A percentile compares a stretch with the other conserved stretches of the same genome.
These are phyloP conservation scores for Amphipyra tragopoginis DNA, from an alignment of 2,888 invertebrate species.

Conservation along the genomic window DNA sequence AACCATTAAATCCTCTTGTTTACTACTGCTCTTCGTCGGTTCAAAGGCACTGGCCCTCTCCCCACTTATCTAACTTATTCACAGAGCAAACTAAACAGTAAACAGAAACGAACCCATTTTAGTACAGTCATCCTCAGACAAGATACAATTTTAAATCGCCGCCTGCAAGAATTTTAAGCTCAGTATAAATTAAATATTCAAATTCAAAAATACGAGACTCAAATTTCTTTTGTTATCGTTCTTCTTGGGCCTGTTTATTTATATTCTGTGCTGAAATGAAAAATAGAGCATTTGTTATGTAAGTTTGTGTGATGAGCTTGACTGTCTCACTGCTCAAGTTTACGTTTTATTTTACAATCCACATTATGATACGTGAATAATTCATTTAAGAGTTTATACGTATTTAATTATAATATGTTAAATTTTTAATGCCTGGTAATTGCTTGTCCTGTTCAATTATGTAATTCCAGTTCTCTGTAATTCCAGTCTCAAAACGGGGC, in stretches of 20 bases:
- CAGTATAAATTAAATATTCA: slow-evolving; percentile 73
- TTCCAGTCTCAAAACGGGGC: background rate
- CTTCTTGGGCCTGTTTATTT: slow-evolving; percentile 55
- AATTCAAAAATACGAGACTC: slow-evolving; percentile 64
- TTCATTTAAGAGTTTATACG: slow-evolving; percentile 1
- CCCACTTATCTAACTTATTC: slow-evolving; percentile 78
- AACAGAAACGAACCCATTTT: slow-evolving; percentile 68
- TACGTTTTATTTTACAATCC: slow-evolving; percentile 17
- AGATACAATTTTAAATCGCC: slow-evolving; percentile 70
- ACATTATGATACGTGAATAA: slow-evolving; percentile 11
- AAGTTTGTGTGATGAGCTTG: slow-evolving; percentile 42
- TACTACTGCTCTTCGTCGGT: slow-evolving; percentile 71
- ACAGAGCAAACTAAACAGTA: slow-evolving; percentile 76
- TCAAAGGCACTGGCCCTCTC: slow-evolving; percentile 65
- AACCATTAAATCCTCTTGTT: slow-evolving; percentile 83
- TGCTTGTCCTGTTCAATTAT: slow-evolving; percentile 7
- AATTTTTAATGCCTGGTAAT: slow-evolving; percentile 6
- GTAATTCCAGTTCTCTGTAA: slow-evolving; percentile 8
- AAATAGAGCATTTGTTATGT: slow-evolving; percentile 50
- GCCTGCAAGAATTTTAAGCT: slow-evolving; percentile 58
- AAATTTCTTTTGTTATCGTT: slow-evolving; percentile 63
- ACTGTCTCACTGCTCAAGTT: slow-evolving; percentile 12
- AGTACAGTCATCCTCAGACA: slow-evolving; percentile 64
- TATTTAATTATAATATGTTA: slow-evolving; percentile 5
- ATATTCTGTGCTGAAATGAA: slow-evolving; percentile 54